These are phyloP conservation scores for Acutogordius australiensis DNA, from an alignment of 2,888 invertebrate genomes.

Conservation along the genomic window DNA sequence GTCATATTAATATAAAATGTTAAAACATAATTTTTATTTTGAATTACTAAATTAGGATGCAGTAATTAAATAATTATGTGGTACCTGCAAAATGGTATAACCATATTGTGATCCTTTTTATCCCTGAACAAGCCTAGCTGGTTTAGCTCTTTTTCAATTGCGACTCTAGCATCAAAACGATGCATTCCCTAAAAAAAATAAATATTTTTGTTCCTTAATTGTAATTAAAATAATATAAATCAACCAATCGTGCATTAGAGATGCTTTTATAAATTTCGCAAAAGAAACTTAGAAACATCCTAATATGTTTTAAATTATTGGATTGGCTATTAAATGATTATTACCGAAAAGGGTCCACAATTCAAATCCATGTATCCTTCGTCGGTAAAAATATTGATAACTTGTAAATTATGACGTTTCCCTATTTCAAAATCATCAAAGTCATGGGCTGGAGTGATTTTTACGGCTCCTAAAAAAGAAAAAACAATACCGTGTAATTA, in stretches of 20 bases:
- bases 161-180: conserved; percentile 57
- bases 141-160: conserved; percentile 44
- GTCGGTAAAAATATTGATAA: conserved; percentile 62
- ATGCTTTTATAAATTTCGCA: too few species aligned
- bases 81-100: conserved; percentile 49
- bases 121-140: conserved; percentile 42
- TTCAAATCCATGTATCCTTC: conserved; percentile 51
- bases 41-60: too few species aligned
- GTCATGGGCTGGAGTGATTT: conserved; percentile 92
- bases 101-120: conserved; percentile 66
- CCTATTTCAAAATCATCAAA: conserved; percentile 83
- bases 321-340: neutral
- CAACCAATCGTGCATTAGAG: too few species aligned
- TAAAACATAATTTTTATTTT: too few species aligned
- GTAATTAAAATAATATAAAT: too few species aligned
- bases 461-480: conserved; percentile 59
- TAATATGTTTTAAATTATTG: neutral
- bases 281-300: too few species aligned
- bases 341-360: conserved; percentile 43
- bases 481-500: conserved; percentile 6
- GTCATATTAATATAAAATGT: too few species aligned
- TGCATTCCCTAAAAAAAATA: conserved; percentile 39
- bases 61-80: too few species aligned
- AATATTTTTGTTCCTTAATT: neutral
- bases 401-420: conserved; percentile 51